Base-by-base conservation (phyloP, 2,113 vertebrate species). In the Nannobrachium achirus region DNA sequence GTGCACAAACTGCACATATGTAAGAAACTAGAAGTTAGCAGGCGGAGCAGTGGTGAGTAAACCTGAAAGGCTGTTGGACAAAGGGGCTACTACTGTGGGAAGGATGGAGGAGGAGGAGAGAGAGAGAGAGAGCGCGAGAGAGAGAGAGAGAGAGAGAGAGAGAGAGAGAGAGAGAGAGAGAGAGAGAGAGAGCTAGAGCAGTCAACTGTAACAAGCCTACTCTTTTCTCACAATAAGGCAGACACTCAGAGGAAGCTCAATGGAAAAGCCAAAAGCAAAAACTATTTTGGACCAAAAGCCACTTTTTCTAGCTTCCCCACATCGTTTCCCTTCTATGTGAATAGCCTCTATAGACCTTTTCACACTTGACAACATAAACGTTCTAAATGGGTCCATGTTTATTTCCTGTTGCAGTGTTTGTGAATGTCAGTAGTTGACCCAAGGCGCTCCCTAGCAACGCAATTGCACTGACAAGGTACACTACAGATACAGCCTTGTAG, bases 131-230 rank as follows among this genome's bases (percentile, higher is more conserved):
- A 45, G 16, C 2, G 18, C 9, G n/a, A 41, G 7, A 42, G 39
- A 16, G 15, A 14, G 15, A 44, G 57, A 16, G 42, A 39, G 14
- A 4, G 13, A 33, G 14, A 15, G 56, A 19, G 20, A 7, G 38
- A 11, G 18, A 16, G n/a, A 20, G 18, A 16, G 41, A 20, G 59
- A 25, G 18, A 50, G 49, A 15, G 8, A 19, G 16, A 25, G 18
- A 10, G 20, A 18, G 51, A 53, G 46, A 33, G 33, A 40, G 48
- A 25, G 42, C 18, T 9, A n/a, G 25, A 49, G 50, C 51, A 44
- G 72, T 81, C 69, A 71, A 71, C 66, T 71, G 73, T 68, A 68
- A 71, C 39, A 6, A 62, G 49, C 46, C 60, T 0, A 0, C 16
- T 69, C 46, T 58, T 71, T 71, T 69, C 66, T 69, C 49, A 65